phyloP scores from a whole-genome alignment of 2,113 vertebrate genomes.

The rabbit (Oryctolagus cuniculus) region DNA sequence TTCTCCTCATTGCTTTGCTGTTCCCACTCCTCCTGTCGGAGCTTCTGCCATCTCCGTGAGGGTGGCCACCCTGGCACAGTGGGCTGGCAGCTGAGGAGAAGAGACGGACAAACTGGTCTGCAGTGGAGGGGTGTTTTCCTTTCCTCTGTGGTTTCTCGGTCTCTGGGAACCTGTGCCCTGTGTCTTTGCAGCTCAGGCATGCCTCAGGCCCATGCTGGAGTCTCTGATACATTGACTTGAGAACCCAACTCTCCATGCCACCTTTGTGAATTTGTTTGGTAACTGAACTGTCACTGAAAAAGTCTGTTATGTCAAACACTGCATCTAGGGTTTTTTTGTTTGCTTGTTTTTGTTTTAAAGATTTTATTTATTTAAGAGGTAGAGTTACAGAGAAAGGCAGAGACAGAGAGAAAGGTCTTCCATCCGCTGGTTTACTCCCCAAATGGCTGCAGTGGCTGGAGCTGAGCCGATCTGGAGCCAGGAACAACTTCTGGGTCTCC shows the following conservation, averaged over 20 bases:
- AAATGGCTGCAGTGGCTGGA: too few species aligned
- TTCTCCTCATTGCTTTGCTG: background rate
- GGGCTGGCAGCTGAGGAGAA: background rate
- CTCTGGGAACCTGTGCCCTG: background rate
- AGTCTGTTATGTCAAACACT: background rate
- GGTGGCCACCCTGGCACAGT: background rate
- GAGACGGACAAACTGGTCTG: background rate
- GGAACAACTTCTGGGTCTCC: too few species aligned
- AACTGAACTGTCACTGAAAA: rapidly evolving
- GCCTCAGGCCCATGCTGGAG: rapidly evolving
- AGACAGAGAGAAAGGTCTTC: too few species aligned
- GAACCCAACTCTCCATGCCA: background rate
- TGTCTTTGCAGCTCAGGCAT: too few species aligned
- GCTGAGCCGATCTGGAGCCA: too few species aligned
- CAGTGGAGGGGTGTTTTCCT: background rate
- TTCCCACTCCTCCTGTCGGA: background rate
- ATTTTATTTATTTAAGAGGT: too few species aligned
- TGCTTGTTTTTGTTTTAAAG: too few species aligned
- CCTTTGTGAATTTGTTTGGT: background rate
- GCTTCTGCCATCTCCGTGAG: background rate
- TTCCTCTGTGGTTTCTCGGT: background rate
- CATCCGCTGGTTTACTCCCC: too few species aligned
- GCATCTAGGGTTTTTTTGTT: too few species aligned
- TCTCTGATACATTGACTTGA: background rate
- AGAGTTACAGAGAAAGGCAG: too few species aligned